A percentile compares a stretch with the other conserved stretches of the same genome.
Evolutionary conservation across 1,140 invertebrate species (phyloP).

Genomic region (Sinella curviseta): DNA sequence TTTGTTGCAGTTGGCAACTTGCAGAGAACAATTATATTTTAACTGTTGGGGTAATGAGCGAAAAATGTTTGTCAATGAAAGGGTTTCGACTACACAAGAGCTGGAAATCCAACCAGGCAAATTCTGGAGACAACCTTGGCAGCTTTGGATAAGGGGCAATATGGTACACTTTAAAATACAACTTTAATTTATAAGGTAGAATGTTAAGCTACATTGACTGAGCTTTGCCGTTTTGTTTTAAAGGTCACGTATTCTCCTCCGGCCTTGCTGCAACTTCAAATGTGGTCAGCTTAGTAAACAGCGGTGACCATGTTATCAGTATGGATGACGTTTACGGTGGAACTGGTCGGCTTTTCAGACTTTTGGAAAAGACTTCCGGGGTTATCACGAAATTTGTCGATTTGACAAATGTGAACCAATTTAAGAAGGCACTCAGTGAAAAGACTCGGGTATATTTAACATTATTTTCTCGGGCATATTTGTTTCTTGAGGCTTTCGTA

Average conservation of each 20-base stretch:
- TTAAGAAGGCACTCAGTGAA: constrained; percentile 70
- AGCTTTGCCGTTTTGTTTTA: too few species aligned
- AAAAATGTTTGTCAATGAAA: constrained; percentile 56
- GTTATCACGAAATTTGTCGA: constrained; percentile 79
- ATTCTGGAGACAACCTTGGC: constrained; percentile 87
- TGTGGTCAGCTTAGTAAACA: constrained; percentile 70
- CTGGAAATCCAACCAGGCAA: constrained; percentile 91
- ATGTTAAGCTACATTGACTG: too few species aligned
- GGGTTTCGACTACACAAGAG: constrained; percentile 89
- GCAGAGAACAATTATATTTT: too few species aligned
- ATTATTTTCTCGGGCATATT: too few species aligned
- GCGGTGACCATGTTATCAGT: constrained; percentile 87
- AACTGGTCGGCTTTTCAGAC: constrained; percentile 67
- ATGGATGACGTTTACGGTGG: constrained; percentile 96
- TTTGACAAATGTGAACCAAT: constrained; percentile 66
- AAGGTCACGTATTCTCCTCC: constrained; percentile 79
- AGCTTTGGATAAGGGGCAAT: constrained; percentile 82
- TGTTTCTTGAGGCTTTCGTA: too few species aligned
- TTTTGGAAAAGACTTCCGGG: constrained; percentile 58
- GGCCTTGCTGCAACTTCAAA: constrained; percentile 83
- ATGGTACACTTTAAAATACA: constrained; percentile 60
- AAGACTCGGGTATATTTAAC: constrained; percentile 79
- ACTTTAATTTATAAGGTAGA: background rate
- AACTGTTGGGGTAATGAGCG: too few species aligned
- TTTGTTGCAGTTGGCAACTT: too few species aligned